Percentiles rank a stretch among this genome's conserved stretches.
These are phyloP conservation scores for Ataeniobius toweri DNA, from an alignment of 2,797 vertebrate species.

Conservation along the genomic window DNA sequence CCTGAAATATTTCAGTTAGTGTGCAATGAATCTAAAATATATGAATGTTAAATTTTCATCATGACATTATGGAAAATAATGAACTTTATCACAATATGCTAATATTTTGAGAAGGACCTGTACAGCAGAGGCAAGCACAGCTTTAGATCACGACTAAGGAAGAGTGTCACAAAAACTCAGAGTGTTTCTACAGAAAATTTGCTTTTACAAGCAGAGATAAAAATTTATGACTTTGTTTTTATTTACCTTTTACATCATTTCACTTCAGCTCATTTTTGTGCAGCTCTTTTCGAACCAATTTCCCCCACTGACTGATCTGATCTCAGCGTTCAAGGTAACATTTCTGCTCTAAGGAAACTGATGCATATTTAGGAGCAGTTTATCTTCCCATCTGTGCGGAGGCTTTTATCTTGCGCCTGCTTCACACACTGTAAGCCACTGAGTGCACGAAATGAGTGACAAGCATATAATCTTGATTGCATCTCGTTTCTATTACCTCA, in stretches of 20 bases:
- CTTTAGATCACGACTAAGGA: slow-evolving; percentile 55
- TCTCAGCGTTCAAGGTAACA: slow-evolving; percentile 37
- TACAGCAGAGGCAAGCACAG: slow-evolving; percentile 36
- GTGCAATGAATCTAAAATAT: too few species aligned
- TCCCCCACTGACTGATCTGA: slow-evolving; percentile 42
- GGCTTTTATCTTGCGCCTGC: slow-evolving; percentile 67
- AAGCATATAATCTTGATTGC: slow-evolving; percentile 76
- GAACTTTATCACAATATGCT: too few species aligned
- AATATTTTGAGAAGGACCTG: too few species aligned
- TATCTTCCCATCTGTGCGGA: slow-evolving; percentile 71
- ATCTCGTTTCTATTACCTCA: slow-evolving; percentile 74
- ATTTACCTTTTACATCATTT: slow-evolving; percentile 49
- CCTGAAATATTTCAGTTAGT: too few species aligned
- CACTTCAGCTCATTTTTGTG: slow-evolving; percentile 40
- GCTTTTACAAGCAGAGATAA: slow-evolving; percentile 61
- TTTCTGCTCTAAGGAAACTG: slow-evolving; percentile 47
- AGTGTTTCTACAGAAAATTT: slow-evolving; percentile 57
- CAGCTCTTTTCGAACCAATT: slow-evolving; percentile 22
- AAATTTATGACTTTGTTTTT: slow-evolving; percentile 52
- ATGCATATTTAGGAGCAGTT: slow-evolving; percentile 71
- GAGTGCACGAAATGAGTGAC: slow-evolving; percentile 65
- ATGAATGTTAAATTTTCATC: too few species aligned
- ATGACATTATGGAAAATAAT: too few species aligned
- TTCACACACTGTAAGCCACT: slow-evolving; percentile 63
- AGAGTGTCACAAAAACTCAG: slow-evolving; percentile 59